Evolutionary conservation across 2,888 invertebrate species (phyloP).

Genomic region (Drosophila monieri): DNA sequence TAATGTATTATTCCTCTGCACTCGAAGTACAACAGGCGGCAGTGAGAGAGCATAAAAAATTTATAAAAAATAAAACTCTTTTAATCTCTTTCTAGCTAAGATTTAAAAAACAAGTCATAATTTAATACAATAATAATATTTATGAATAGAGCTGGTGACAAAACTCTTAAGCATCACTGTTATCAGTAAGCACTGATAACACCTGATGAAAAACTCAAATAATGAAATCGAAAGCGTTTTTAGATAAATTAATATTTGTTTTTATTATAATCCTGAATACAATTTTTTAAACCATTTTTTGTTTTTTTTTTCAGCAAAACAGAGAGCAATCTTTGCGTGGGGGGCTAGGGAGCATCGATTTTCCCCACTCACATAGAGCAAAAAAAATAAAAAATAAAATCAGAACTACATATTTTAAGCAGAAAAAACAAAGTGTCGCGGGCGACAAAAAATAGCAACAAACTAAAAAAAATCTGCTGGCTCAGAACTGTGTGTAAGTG

Average conservation of each 20-base stretch:
- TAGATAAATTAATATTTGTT: background rate
- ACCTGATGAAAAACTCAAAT: conserved; percentile 53
- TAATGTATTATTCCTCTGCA: background rate
- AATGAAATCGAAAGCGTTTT: conserved; percentile 62
- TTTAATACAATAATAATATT: background rate
- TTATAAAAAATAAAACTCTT: background rate
- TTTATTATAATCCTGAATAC: background rate
- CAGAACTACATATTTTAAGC: conserved; percentile 64
- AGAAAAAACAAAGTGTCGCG: conserved; percentile 67
- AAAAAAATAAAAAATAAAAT: conserved; percentile 54
- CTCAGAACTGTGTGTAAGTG: conserved; percentile 48
- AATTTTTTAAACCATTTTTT: background rate
- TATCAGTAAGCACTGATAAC: conserved; percentile 64
- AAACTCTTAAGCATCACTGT: background rate
- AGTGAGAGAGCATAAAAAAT: background rate
- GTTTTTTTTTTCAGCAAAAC: conserved; percentile 1
- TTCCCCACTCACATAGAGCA: conserved; percentile 49
- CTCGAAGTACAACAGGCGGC: background rate
- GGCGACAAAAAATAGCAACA: conserved; percentile 51
- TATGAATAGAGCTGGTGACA: background rate
- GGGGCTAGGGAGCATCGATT: conserved; percentile 24
- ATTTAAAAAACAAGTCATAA: background rate
- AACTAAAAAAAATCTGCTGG: conserved; percentile 61
- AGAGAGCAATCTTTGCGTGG: conserved; percentile 30
- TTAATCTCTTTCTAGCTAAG: background rate